phyloP scores from a whole-genome alignment of 2,888 invertebrate genomes.

The Limulus polyphemus region DNA sequence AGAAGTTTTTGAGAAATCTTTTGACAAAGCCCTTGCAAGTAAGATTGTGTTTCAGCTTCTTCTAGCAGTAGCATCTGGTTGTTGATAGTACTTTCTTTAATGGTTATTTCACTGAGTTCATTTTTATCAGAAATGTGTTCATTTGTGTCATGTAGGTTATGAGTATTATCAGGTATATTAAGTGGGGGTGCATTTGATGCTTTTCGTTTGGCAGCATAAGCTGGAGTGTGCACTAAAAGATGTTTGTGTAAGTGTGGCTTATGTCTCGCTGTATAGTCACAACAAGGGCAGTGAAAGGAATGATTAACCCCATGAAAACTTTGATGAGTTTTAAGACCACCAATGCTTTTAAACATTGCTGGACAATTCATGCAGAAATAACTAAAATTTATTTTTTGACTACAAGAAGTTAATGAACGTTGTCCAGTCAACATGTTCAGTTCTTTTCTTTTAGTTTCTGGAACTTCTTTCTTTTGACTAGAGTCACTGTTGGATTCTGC shows the following conservation, averaged over 20 bases:
- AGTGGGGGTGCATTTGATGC: neutral
- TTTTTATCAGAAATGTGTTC: no score
- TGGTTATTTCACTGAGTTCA: neutral
- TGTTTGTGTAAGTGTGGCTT: constrained; percentile 36
- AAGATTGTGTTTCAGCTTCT: constrained; percentile 11
- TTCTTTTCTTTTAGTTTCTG: neutral
- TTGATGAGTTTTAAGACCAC: constrained; percentile 58
- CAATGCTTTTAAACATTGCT: constrained; percentile 62
- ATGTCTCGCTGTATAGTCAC: constrained; percentile 37
- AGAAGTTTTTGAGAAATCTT: constrained; percentile 28
- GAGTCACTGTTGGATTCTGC: neutral
- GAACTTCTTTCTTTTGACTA: neutral
- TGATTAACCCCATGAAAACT: constrained; percentile 53
- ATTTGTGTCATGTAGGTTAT: neutral
- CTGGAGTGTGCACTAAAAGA: constrained; percentile 33
- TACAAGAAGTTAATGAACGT: neutral
- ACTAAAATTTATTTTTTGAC: constrained; percentile 4
- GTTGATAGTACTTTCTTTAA: constrained; percentile 3
- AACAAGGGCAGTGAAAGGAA: constrained; percentile 47
- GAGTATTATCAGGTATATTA: neutral
- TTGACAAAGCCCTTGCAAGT: neutral
- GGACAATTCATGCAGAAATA: constrained; percentile 60
- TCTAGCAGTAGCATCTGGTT: constrained; percentile 23
- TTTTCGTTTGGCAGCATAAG: constrained; percentile 24
- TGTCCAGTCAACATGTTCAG: constrained; percentile 22